These are phyloP conservation scores for Perccottus glenii DNA, from an alignment of 2,113 vertebrate species.

Conservation along the genomic window DNA sequence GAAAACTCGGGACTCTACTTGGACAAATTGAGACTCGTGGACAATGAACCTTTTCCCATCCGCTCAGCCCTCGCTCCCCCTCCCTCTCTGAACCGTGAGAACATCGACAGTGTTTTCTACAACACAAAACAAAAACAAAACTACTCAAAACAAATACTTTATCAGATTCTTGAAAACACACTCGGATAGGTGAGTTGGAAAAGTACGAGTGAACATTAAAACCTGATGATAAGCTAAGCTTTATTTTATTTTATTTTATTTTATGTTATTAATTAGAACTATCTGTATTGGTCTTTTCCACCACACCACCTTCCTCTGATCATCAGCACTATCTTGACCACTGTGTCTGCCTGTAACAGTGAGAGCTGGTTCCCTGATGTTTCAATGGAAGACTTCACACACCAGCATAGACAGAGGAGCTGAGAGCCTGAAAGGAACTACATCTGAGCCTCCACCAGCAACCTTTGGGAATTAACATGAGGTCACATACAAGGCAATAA, in stretches of 20 bases:
- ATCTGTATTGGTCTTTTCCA: constrained; percentile 16
- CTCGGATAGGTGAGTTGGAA: no score
- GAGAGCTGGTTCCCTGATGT: constrained; percentile 26
- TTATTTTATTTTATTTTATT: no score
- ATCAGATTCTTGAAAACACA: no score
- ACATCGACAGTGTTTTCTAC: no score
- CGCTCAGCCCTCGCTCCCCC: no score
- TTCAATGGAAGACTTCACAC: constrained; percentile 14
- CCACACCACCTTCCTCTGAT: constrained; percentile 34
- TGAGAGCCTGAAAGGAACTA: constrained; percentile 1
- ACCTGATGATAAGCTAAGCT: no score
- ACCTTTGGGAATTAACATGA: constrained; percentile 37
- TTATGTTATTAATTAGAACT: no score
- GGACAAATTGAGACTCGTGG: neutral
- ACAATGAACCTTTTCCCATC: no score
- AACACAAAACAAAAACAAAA: no score
- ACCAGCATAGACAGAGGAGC: neutral
- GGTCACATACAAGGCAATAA: constrained; percentile 37
- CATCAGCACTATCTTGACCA: constrained; percentile 4
- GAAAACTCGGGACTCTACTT: neutral
- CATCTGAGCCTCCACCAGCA: constrained; percentile 18
- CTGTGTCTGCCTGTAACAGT: constrained; percentile 14
- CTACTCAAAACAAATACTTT: no score
- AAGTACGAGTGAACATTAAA: no score
- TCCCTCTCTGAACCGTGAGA: no score